These are phyloP conservation scores for Holothuria scabra DNA, from an alignment of 53 echinoderm and acorn worm genomes.

Conservation along the genomic window DNA sequence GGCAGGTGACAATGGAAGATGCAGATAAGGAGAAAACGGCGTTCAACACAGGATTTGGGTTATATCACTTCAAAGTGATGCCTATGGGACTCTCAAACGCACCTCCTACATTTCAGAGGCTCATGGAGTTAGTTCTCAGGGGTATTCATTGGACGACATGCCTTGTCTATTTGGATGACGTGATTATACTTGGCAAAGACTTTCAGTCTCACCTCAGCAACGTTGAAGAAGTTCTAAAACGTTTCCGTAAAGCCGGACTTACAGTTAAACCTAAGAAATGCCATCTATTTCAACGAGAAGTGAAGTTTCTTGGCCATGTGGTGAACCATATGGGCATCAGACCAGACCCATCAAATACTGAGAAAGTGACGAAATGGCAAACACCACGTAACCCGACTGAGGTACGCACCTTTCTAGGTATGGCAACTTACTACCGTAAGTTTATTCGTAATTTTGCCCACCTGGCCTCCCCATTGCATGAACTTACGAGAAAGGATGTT, in stretches of 20 bases:
- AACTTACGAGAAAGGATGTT: too few relatives aligned
- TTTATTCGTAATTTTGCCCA: not conserved
- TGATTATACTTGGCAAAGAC: constrained; percentile 7
- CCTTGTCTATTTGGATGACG: constrained; percentile 37
- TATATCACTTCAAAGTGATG: constrained; percentile 46
- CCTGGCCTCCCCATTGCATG: not conserved
- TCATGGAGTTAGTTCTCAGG: constrained; percentile 31
- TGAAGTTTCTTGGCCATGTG: constrained; percentile 1
- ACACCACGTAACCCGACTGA: not conserved
- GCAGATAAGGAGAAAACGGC: constrained; percentile 47
- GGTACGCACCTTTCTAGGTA: not conserved
- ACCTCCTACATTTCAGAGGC: constrained; percentile 46
- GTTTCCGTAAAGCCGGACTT: not conserved
- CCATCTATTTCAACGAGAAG: constrained; percentile 28
- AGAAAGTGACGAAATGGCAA: not conserved
- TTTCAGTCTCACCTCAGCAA: not conserved
- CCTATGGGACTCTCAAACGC: constrained; percentile 46
- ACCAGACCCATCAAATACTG: not conserved
- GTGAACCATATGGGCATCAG: not conserved
- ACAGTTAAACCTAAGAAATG: not conserved
- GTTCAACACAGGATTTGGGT: constrained; percentile 8
- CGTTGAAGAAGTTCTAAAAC: not conserved
- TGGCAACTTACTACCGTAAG: not conserved
- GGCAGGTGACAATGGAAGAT: constrained; percentile 49
- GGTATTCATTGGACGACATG: constrained; percentile 19